phyloP scores from a whole-genome alignment of 2,113 vertebrate species.

The Amia ocellicauda region DNA sequence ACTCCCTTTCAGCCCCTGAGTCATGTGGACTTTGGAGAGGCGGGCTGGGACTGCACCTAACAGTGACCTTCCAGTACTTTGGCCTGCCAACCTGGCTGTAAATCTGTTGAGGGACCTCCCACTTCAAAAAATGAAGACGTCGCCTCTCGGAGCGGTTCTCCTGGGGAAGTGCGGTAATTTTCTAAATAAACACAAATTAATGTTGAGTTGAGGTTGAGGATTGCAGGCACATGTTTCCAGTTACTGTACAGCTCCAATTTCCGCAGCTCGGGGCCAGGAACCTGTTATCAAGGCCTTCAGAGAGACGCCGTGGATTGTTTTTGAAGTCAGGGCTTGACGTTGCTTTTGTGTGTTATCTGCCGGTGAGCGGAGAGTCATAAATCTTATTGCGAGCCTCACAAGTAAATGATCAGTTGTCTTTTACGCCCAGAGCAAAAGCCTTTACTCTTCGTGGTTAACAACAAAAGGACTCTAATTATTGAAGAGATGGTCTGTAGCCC shows the following conservation, averaged over 20 bases:
- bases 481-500: not conserved
- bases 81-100: too few relatives aligned
- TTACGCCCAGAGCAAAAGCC: not conserved
- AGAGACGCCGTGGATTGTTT: conserved; percentile 13
- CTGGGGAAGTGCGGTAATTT: conserved; percentile 32
- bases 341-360: conserved; percentile 17
- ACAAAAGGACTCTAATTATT: not conserved
- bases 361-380: conserved; percentile 7
- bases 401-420: not conserved
- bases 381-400: conserved; percentile 2
- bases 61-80: too few relatives aligned
- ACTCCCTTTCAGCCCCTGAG: too few relatives aligned
- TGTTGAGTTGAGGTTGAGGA: conserved; percentile 17
- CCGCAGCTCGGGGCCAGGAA: conserved; percentile 20
- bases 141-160: conserved; percentile 15
- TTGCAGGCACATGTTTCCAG: conserved; percentile 25
- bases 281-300: conserved; percentile 20
- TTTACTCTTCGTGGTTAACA: too few relatives aligned
- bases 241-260: conserved; percentile 22
- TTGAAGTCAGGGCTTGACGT: not conserved
- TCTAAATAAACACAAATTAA: conserved; percentile 37
- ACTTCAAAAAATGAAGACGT: not conserved
- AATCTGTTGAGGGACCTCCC: not conserved
- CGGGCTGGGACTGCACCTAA: too few relatives aligned
- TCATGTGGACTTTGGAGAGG: too few relatives aligned